A percentile compares a stretch with the other conserved stretches of the same genome.
phyloP scores from a whole-genome alignment of 2,797 vertebrate genomes.

The Kryptopterus vitreolus region DNA sequence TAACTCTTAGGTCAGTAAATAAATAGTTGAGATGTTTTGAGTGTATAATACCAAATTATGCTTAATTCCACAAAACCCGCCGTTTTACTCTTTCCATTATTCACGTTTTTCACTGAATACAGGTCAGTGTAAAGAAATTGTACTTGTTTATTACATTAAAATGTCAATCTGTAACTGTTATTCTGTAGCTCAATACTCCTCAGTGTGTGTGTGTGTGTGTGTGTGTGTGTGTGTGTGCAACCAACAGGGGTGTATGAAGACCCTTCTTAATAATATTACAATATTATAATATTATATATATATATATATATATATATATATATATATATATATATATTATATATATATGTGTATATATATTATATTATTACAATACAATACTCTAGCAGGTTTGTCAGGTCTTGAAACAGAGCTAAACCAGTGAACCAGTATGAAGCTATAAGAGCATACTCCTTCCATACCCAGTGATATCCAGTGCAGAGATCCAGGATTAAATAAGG shows the following conservation, averaged over 20 bases:
- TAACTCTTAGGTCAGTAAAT: not conserved
- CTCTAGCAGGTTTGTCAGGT: constrained; percentile 13
- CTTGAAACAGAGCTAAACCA: constrained; percentile 1
- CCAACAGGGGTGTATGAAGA: not conserved
- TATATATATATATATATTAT: too few relatives aligned
- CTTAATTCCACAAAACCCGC: not conserved
- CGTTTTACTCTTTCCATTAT: too few relatives aligned
- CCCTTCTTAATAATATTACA: not conserved
- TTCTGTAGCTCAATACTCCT: too few relatives aligned
- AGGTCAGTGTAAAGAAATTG: not conserved
- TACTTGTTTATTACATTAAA: not conserved
- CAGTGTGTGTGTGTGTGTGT: too few relatives aligned
- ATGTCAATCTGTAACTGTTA: too few relatives aligned
- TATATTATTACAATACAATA: too few relatives aligned
- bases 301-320: too few relatives aligned
- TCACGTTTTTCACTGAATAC: too few relatives aligned
- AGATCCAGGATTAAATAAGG: constrained; percentile 5
- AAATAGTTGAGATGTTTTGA: not conserved
- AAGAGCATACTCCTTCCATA: constrained; percentile 21
- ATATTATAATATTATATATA: too few relatives aligned
- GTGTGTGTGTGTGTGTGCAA: too few relatives aligned
- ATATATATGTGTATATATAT: too few relatives aligned
- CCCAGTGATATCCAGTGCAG: constrained; percentile 26
- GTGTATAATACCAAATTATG: not conserved
- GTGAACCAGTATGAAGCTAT: constrained; percentile 1